Base-by-base conservation (phyloP, 2,113 vertebrate species). In the Mellivora capensis region DNA sequence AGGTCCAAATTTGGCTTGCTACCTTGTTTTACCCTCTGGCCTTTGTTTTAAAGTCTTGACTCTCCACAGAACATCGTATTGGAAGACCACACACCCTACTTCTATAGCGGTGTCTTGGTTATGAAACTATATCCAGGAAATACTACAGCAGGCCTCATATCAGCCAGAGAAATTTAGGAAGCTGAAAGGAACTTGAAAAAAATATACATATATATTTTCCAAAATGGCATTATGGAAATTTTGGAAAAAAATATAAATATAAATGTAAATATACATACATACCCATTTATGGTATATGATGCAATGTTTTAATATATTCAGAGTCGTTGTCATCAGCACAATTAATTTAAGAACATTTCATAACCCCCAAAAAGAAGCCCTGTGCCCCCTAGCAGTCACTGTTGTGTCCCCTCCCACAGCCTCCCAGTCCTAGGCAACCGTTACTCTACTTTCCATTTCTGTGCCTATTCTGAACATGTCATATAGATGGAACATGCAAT, bases 31-130 rank as follows among this genome's bases (percentile, higher is more conserved):
- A 39, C 93, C 27, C 93, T 91, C 86, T 97, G 82, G 79, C 54
- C 29, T 97, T 97, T 90, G 39, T 87, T 91, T 96, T 52, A 94
- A 91, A 93, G n/a, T 44, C 81, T 31, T 93, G 90, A 96, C 47
- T 59, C 62, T 84, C 1, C 47, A 49, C 3, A 47, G 69, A 84
- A 44, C 13, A 34, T 39, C 42, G 54, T 9, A 34, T 34, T 57
- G 23, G 34, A 94, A 91, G 54, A 95, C 54, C 18, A 71, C 47
- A 80, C 23, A 54, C 52, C 21, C 49, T 72, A 42, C 79, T 94
- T 94, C 54, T 91, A 31, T 57, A 76, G 29, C 13, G 18, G 10
- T 80, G 10, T 88, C 52, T 94, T 93, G 39, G 18, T 90, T 93
- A 37, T 57, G 42, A 96, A 77, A 37, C 88, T 84, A 34, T 29